Evolutionary conservation across 2,797 vertebrate species (phyloP).

Genomic region (Aulostomus chinensis): DNA sequence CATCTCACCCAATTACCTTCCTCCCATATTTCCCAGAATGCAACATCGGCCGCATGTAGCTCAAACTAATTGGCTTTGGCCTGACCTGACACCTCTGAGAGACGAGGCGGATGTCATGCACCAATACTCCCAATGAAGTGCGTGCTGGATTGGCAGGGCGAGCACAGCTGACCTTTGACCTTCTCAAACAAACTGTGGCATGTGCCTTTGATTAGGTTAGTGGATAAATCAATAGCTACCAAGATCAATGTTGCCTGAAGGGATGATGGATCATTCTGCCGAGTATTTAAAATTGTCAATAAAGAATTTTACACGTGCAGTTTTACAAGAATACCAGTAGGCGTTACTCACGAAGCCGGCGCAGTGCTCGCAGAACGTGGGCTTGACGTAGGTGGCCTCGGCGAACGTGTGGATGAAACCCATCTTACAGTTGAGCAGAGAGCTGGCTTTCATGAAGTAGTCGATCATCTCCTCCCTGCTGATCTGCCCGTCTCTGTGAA

Average conservation of each 20-base stretch:
- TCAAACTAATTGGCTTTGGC: conserved; percentile 46
- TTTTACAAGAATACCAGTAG: too few species aligned
- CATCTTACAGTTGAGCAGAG: conserved; percentile 89
- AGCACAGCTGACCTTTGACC: conserved; percentile 12
- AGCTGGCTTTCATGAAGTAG: conserved; percentile 89
- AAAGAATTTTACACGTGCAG: too few species aligned
- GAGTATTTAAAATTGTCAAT: too few species aligned
- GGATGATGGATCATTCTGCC: not conserved
- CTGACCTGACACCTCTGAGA: conserved; percentile 36
- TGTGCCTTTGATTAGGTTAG: not conserved
- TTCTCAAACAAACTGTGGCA: not conserved
- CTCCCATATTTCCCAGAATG: conserved; percentile 60
- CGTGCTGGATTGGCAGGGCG: too few species aligned
- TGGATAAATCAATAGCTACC: not conserved
- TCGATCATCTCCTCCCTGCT: conserved; percentile 86
- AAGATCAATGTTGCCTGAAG: conserved; percentile 7
- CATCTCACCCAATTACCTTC: conserved; percentile 59
- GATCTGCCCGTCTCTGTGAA: conserved; percentile 80
- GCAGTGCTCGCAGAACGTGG: conserved; percentile 89
- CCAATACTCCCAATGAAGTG: too few species aligned
- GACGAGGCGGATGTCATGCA: too few species aligned
- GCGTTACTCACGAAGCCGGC: conserved; percentile 86
- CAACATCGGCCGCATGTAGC: conserved; percentile 39
- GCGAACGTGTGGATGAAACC: conserved; percentile 87
- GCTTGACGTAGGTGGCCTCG: conserved; percentile 88